Base-by-base conservation (phyloP, 2,888 invertebrate species). In the Endotricha flammealis region DNA sequence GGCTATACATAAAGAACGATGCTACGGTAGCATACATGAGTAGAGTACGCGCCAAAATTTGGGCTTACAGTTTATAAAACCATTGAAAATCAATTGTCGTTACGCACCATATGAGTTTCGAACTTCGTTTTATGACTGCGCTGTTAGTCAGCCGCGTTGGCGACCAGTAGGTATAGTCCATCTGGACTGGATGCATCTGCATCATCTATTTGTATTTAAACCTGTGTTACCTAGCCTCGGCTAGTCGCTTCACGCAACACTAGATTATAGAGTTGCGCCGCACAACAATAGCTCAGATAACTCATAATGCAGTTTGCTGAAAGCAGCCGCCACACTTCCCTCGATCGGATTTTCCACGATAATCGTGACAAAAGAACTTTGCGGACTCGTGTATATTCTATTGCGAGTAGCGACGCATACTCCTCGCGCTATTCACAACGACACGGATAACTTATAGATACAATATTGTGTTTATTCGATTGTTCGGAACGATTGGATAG, bases 281-380 rank as follows among this genome's bases (percentile, higher is more conserved):
- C 53, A 56, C 57, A 67, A 78, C 76, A 78, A 77, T 69, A 56
- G 71, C 66, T 67, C 68, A 71, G 83, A 83, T 82, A 81, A 71
- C 79, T 80, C 74, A 81, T 81, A 83, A 83, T 83, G 79, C 82
- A 83, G 83, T 83, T 82, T 77, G 75, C 76, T 78, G 78, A 79
- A 80, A 78, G 79, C 78, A 58, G 58, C 65, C 70, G 76, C 77
- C 74, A 79, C 75, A 77, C 80, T 81, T 79, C 79, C 75, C 67
- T 64, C 75, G 80, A 86, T 86, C 82, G 83, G 83, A 82, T 83
- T 82, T 78, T 74, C 81, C 74, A 65, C 70, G 83, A 85, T 83
- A 83, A 85, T 85, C 81, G 76, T 70, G 74, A 85, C 85, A 85
- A 85, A 83, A 85, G 85, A 83, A 85, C 83, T 83, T 80, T 79